Conservation (phyloP, 2,797 vertebrate species). For the Bradypus variegatus region DNA sequence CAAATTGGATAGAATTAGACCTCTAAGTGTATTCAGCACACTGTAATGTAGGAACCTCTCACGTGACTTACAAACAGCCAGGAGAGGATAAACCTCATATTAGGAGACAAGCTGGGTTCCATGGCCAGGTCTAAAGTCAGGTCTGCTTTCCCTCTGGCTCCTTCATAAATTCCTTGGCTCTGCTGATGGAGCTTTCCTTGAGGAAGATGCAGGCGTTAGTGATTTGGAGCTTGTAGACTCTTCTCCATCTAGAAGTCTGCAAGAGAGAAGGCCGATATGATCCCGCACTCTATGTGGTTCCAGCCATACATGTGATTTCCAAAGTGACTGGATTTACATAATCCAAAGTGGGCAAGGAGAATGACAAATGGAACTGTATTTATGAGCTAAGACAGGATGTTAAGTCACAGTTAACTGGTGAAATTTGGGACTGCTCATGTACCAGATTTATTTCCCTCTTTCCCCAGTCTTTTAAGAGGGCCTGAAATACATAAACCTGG, state of each 20-base stretch:
- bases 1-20: neutral
- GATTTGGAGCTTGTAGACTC: neutral
- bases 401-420: neutral
- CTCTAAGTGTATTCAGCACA: too few species aligned
- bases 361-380: neutral
- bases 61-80: fast-evolving
- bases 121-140: neutral
- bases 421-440: neutral
- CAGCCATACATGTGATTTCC: neutral
- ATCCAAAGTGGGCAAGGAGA: neutral
- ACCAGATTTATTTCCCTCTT: neutral
- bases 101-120: neutral
- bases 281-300: too few species aligned
- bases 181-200: neutral
- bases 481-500: neutral
- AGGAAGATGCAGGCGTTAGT: neutral
- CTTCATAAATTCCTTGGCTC: neutral
- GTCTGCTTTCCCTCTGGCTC: neutral
- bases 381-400: neutral
- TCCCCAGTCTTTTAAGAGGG: neutral
- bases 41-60: neutral
- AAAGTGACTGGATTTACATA: neutral
- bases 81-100: neutral
- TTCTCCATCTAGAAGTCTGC: neutral
- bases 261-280: neutral